Evolutionary conservation across 2,888 invertebrate species (phyloP), one percentile per base, ranked within the genome.

Genomic region (Tetheella fluctuosa): DNA sequence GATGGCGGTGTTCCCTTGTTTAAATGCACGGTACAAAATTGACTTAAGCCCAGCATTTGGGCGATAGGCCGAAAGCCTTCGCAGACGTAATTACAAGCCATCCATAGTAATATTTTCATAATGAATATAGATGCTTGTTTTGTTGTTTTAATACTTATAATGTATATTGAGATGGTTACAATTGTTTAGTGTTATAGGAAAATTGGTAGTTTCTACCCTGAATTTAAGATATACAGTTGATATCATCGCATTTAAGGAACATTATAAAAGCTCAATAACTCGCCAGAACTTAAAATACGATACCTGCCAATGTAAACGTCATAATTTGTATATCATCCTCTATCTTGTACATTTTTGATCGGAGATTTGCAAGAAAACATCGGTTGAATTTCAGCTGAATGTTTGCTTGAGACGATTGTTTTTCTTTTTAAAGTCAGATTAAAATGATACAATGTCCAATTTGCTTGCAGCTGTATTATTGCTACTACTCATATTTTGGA

Each of bases 1-100:
- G 74, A 69, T 66, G 62, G 71, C 73, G 55, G 60, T 75, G 77
- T 76, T 76, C 75, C 68, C 42, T 20, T 20, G 17, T 48, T 48
- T 48, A 48, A 20, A 48, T 20, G 42, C 20, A 48, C 17, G 8
- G 42, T 48, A 20, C 42, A 20, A 48, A 48, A 48, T 48, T 48
- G 17, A 17, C 42, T 48, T 48, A 48, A 48, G 42, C 42, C 42
- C 10, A 13, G 42, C 42, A 13, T 48, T 48, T 0, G 42, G 20
- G 17, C 42, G 42, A 48, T 48, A 48, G 17, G 17, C n/a, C 42
- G 20, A 48, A 17, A 48, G 20, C 42, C 20, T 48, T 34, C 34
- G 13, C 34, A 34, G 13, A 13, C 34, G 12, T 34, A 34, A 34
- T 34, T 20, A 20, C 20, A 20, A 48, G 20, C 42, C 20, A 8